Evolutionary conservation across 1,140 invertebrate species (phyloP).

Genomic region (Lanistes nyassanus): DNA sequence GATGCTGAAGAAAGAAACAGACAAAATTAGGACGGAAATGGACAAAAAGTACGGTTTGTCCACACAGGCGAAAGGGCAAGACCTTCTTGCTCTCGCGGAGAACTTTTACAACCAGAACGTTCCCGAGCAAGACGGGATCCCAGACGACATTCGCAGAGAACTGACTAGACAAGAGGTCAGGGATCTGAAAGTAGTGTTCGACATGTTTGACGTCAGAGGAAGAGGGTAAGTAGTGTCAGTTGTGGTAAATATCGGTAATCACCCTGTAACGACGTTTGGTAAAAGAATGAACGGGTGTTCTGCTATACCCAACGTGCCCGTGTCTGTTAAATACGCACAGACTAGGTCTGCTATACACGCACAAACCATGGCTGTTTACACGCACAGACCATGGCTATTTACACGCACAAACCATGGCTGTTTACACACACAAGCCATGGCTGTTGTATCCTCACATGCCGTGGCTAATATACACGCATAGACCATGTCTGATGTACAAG

Average conservation of each 20-base stretch:
- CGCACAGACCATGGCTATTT: too few relatives aligned
- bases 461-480: too few relatives aligned
- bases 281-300: too few relatives aligned
- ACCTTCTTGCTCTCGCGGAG: conserved; percentile 30
- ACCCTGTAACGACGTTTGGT: too few relatives aligned
- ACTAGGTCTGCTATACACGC: not conserved
- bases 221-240: conserved; percentile 41
- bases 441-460: too few relatives aligned
- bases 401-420: too few relatives aligned
- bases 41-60: conserved; percentile 32
- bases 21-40: conserved; percentile 28
- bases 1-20: conserved; percentile 31
- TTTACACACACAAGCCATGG: too few relatives aligned
- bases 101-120: conserved; percentile 24
- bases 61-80: conserved; percentile 20
- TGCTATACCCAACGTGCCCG: too few relatives aligned
- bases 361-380: too few relatives aligned
- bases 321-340: not conserved
- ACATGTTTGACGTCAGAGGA: conserved; percentile 50
- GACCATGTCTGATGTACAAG: too few relatives aligned
- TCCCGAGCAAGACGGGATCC: conserved; percentile 17
- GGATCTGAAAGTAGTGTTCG: conserved; percentile 49
- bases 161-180: conserved; percentile 49
- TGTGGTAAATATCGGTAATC: too few relatives aligned
- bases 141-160: conserved; percentile 35